phyloP scores from a whole-genome alignment of 2,888 invertebrate species.

The Lordiphosa fenestrarum region DNA sequence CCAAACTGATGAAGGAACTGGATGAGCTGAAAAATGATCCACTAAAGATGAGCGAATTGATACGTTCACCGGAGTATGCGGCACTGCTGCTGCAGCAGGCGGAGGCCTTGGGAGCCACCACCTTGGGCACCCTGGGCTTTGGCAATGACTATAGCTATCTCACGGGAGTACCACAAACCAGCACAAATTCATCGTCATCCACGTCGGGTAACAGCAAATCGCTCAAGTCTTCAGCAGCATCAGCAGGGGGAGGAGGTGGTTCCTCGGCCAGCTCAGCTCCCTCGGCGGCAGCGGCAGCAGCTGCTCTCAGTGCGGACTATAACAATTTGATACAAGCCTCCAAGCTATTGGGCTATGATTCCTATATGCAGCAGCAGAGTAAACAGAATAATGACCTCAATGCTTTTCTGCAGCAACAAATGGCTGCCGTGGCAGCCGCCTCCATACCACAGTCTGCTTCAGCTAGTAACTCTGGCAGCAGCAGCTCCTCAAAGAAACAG shows the following conservation, averaged over 20 bases:
- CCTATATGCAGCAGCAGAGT: conserved; percentile 77
- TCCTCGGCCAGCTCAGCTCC: conserved; percentile 26
- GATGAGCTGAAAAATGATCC: conserved; percentile 80
- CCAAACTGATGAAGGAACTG: conserved; percentile 79
- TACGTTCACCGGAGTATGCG: conserved; percentile 80
- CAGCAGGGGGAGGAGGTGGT: conserved; percentile 5
- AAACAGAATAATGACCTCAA: conserved; percentile 77
- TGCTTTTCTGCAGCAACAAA: conserved; percentile 78
- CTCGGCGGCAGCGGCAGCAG: conserved; percentile 71
- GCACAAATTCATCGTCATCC: not conserved
- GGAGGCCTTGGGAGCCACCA: conserved; percentile 79
- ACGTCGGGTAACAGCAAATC: conserved; percentile 46
- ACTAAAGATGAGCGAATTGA: conserved; percentile 79
- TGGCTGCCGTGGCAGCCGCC: conserved; percentile 76
- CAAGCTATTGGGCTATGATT: conserved; percentile 79
- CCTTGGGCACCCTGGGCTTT: conserved; percentile 78
- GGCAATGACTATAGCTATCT: conserved; percentile 78
- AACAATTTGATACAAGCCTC: conserved; percentile 79
- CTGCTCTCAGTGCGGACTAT: conserved; percentile 76
- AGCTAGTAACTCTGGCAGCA: conserved; percentile 41
- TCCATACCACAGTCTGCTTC: conserved; percentile 59
- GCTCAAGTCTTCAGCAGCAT: conserved; percentile 35
- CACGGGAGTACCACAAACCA: conserved; percentile 45
- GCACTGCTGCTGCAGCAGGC: conserved; percentile 79
- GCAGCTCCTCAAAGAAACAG: conserved; percentile 47